Conservation (phyloP, 2,888 invertebrate species). For the Cancer borealis region DNA sequence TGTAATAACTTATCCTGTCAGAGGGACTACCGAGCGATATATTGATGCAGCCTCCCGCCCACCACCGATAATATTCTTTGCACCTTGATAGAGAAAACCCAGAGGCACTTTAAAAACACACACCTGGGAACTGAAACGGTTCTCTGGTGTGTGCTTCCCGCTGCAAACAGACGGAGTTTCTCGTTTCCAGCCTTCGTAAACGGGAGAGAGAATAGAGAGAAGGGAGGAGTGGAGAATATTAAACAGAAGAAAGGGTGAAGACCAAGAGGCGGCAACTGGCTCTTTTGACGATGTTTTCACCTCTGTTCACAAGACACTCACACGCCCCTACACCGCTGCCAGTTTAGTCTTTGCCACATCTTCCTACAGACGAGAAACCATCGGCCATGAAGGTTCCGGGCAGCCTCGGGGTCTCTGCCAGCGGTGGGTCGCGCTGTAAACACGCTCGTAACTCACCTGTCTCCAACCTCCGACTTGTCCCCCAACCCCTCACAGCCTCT, state of each 20-base stretch:
- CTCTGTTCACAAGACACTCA: conserved; percentile 6
- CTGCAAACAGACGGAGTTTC: neutral
- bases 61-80: neutral
- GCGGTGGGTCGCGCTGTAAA: conserved; percentile 34
- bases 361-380: neutral
- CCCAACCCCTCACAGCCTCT: neutral
- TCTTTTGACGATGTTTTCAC: neutral
- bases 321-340: neutral
- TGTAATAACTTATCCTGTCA: conserved; percentile 8
- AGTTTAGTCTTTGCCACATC: neutral
- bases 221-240: neutral
- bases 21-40: neutral
- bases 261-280: neutral
- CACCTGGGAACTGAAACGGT: neutral
- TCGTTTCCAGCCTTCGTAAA: neutral
- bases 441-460: conserved; percentile 34
- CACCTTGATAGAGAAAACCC: neutral
- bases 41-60: neutral
- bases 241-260: neutral
- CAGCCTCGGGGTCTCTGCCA: neutral
- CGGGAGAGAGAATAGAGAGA: neutral
- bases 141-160: neutral
- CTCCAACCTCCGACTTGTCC: conserved; percentile 29
- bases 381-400: conserved; percentile 34
- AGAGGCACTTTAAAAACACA: neutral